A percentile compares a stretch with the other conserved stretches of the same genome.
Conservation (phyloP, 2,113 vertebrate genomes). For the Psilopsiagon aurifrons region DNA sequence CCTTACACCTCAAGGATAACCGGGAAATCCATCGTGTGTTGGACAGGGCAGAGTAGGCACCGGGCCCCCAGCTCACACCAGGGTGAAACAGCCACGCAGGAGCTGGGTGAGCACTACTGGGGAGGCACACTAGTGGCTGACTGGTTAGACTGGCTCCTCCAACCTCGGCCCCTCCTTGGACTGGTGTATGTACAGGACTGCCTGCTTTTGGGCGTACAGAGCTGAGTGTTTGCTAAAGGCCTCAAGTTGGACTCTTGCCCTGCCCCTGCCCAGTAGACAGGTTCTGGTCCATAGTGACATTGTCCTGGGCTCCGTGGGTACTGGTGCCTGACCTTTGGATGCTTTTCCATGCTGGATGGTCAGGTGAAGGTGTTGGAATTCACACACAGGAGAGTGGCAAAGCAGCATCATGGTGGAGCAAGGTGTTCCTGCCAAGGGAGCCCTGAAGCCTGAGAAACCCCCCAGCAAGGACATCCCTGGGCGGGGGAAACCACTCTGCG, state of each 20-base stretch:
- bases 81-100: not conserved
- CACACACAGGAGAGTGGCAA: accelerated
- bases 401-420: not conserved
- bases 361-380: not conserved
- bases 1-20: not conserved
- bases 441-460: not conserved
- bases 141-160: conserved; percentile 4
- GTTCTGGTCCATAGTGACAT: accelerated
- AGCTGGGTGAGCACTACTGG: not conserved
- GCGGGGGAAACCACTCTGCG: not conserved
- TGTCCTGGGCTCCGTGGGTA: not conserved
- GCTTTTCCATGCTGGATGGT: accelerated
- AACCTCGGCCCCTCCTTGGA: not conserved
- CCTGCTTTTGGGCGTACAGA: accelerated
- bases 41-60: not conserved
- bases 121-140: not conserved
- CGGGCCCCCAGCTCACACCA: accelerated
- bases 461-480: not conserved
- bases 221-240: not conserved
- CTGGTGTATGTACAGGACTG: not conserved
- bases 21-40: accelerated
- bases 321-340: accelerated
- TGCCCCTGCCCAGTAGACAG: not conserved
- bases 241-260: not conserved
- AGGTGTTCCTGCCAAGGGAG: too few species aligned